Conservation (phyloP, 23 tunicate genomes). For the Corella eumyota region DNA sequence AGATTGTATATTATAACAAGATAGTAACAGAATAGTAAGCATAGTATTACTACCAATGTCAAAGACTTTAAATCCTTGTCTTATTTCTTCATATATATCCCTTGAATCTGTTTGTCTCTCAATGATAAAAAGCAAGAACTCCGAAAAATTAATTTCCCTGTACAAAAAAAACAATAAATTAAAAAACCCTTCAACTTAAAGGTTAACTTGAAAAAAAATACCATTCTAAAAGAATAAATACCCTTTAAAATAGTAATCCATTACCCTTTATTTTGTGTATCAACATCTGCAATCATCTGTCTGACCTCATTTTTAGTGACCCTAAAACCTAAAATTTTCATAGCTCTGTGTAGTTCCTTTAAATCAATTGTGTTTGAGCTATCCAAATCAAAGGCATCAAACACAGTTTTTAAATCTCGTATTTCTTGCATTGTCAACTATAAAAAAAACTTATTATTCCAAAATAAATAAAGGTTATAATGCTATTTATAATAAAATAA, state of each 20-base stretch:
- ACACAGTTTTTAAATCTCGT: slow-evolving; percentile 72
- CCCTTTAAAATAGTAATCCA: too few species aligned
- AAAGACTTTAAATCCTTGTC: slow-evolving; percentile 79
- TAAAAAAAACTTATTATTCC: slow-evolving; percentile 3
- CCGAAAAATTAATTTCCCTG: slow-evolving; percentile 62
- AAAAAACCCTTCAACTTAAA: too few species aligned
- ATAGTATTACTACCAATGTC: slow-evolving; percentile 25
- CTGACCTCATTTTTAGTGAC: slow-evolving; percentile 53
- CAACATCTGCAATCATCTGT: slow-evolving; percentile 82
- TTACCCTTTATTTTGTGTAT: slow-evolving; percentile 59
- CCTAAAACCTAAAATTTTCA: slow-evolving; percentile 80
- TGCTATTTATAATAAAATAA: too few species aligned
- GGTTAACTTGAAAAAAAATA: too few species aligned
- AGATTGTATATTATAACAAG: not conserved
- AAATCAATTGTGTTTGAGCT: slow-evolving; percentile 61
- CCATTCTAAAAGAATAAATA: too few species aligned
- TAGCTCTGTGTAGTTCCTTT: slow-evolving; percentile 73
- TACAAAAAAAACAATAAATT: not conserved
- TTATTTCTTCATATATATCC: slow-evolving; percentile 74
- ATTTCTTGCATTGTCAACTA: slow-evolving; percentile 86
- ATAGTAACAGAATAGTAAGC: not conserved
- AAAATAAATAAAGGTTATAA: too few species aligned
- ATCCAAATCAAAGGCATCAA: slow-evolving; percentile 89
- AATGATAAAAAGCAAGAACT: slow-evolving; percentile 51
- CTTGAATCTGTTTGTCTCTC: slow-evolving; percentile 81